phyloP scores from a whole-genome alignment of 2,113 vertebrate genomes.

The Campylomormyrus numenius region DNA sequence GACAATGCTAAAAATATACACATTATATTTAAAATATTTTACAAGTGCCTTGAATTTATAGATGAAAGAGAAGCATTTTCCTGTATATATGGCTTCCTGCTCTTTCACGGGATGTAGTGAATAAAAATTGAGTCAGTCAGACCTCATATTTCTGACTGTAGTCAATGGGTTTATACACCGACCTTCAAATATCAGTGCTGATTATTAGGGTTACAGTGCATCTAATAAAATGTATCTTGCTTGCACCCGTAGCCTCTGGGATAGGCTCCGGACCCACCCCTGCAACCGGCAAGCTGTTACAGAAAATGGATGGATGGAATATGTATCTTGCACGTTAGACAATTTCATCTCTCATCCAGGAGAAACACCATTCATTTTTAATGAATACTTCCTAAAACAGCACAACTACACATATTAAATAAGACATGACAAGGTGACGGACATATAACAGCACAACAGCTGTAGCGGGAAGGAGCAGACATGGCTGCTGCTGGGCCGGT shows the following conservation, averaged over 20 bases:
- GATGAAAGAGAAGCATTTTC: neutral
- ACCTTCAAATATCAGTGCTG: neutral
- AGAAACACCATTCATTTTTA: neutral
- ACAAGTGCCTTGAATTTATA: neutral
- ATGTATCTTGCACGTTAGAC: neutral
- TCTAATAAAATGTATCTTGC: neutral
- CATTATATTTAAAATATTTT: neutral
- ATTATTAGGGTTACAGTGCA: neutral
- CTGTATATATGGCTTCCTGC: neutral
- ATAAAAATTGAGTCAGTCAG: neutral
- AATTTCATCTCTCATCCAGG: neutral
- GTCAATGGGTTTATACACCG: neutral
- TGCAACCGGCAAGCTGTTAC: neutral
- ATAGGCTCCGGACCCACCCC: neutral
- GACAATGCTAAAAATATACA: neutral
- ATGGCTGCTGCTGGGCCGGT: neutral
- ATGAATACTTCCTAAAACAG: neutral
- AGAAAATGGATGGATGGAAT: neutral
- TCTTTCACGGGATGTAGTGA: neutral
- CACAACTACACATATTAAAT: neutral
- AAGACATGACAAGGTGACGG: neutral
- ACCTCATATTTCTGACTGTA: neutral
- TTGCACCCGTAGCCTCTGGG: neutral
- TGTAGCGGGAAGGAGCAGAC: neutral
- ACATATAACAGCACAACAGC: neutral